Evolutionary conservation across 1,140 invertebrate species (phyloP).

Genomic region (Drosophila jambulina): DNA sequence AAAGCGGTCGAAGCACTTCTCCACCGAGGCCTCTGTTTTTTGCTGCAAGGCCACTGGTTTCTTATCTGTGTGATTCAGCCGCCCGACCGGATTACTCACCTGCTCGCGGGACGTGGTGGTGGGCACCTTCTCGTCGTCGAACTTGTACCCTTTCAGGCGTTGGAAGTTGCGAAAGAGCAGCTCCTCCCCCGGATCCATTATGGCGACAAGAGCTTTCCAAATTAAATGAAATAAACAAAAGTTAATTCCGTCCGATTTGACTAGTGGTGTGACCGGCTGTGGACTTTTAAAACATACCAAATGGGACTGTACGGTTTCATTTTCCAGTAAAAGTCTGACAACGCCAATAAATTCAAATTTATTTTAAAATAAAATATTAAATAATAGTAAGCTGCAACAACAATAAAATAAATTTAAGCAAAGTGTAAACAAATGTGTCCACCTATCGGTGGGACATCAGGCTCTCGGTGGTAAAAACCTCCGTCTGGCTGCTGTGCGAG

Average conservation of each 20-base stretch:
- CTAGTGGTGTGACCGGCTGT: constrained; percentile 6
- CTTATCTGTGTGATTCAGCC: constrained; percentile 35
- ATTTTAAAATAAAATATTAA: neutral
- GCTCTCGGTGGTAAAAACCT: constrained; percentile 54
- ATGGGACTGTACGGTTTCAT: neutral
- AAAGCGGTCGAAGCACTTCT: constrained; percentile 88
- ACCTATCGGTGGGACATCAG: constrained; percentile 55
- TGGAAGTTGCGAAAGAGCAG: constrained; percentile 72
- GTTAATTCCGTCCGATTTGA: constrained; percentile 14
- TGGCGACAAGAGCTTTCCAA: constrained; percentile 12
- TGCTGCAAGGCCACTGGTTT: constrained; percentile 86
- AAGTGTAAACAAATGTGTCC: neutral
- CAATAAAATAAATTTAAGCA: neutral
- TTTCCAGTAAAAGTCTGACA: neutral
- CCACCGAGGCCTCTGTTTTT: constrained; percentile 88
- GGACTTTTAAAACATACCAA: neutral
- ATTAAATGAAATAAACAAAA: constrained; percentile 46
- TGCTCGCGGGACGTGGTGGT: constrained; percentile 87
- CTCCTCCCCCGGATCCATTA: constrained; percentile 62
- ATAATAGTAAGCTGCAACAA: neutral
- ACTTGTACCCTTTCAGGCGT: constrained; percentile 70
- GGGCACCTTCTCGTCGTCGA: constrained; percentile 85
- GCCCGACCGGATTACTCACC: constrained; percentile 82
- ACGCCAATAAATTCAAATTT: neutral
- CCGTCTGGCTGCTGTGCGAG: constrained; percentile 1